A percentile compares a stretch with the other conserved stretches of the same genome.
phyloP scores from a whole-genome alignment of 2,888 invertebrate genomes.

The Tetranychus truncatus region DNA sequence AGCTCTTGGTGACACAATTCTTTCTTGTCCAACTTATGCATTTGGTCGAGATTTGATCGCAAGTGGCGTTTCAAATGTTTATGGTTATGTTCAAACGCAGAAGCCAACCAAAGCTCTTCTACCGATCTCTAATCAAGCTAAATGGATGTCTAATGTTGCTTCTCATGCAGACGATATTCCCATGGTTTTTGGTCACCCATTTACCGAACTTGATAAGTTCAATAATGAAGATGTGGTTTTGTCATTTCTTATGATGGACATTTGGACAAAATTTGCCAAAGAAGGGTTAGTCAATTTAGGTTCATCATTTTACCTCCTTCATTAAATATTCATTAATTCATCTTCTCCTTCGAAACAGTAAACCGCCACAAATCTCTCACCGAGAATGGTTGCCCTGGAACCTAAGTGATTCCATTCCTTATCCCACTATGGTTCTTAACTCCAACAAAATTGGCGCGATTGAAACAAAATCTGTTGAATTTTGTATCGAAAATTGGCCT shows the following conservation, averaged over 20 bases:
- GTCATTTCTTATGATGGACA: neutral
- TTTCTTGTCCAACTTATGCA: neutral
- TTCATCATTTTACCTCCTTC: neutral
- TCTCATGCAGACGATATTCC: neutral
- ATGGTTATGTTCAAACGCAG: neutral
- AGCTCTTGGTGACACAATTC: neutral
- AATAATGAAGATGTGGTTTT: neutral
- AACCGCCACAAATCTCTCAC: neutral
- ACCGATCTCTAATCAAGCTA: neutral
- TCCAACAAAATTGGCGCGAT: neutral
- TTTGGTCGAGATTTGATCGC: neutral
- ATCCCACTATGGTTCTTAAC: neutral
- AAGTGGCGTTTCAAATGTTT: neutral
- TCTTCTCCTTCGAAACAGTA: neutral
- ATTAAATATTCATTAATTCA: neutral
- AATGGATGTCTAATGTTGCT: neutral
- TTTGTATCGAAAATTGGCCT: neutral
- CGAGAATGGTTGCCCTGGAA: neutral
- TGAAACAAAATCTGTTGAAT: neutral
- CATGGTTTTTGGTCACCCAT: neutral
- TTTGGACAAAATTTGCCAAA: neutral
- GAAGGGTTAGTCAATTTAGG: neutral
- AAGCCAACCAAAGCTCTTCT: neutral
- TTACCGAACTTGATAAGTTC: neutral
- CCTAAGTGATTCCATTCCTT: neutral